phyloP scores from a whole-genome alignment of 1,140 invertebrate genomes.

The Drosophila busckii region DNA sequence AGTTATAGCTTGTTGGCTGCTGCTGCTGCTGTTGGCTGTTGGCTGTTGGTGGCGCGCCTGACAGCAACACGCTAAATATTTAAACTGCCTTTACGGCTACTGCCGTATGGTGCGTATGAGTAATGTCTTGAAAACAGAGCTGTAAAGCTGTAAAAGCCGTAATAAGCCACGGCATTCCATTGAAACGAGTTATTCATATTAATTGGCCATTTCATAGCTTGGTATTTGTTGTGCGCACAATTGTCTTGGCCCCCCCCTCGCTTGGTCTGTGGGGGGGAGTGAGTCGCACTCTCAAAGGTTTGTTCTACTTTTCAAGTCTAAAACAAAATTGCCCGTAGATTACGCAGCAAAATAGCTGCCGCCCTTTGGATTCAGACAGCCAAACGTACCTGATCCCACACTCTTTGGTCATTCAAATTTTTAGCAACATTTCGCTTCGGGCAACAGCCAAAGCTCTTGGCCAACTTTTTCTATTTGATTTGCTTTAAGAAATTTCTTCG shows the following conservation, averaged over 20 bases:
- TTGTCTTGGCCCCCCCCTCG: too few species aligned
- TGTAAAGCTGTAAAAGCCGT: constrained; percentile 50
- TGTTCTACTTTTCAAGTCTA: constrained; percentile 33
- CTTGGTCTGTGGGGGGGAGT: constrained; percentile 48
- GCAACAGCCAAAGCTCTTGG: constrained; percentile 30
- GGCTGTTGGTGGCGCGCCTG: constrained; percentile 24
- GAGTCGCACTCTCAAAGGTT: constrained; percentile 44
- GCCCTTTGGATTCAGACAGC: too few species aligned
- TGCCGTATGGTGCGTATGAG: constrained; percentile 63
- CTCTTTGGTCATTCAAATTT: constrained; percentile 54
- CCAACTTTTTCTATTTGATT: constrained; percentile 67
- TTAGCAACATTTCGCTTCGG: constrained; percentile 28
- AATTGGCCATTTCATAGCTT: constrained; percentile 74
- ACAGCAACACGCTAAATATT: constrained; percentile 45
- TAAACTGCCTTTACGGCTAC: too few species aligned
- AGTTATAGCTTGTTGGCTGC: not conserved
- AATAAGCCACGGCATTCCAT: constrained; percentile 69
- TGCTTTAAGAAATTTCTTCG: constrained; percentile 67
- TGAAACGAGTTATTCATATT: constrained; percentile 73
- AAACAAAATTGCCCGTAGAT: constrained; percentile 35
- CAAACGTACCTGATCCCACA: not conserved
- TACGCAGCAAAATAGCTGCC: constrained; percentile 46
- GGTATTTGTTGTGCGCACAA: constrained; percentile 54
- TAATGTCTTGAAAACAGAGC: constrained; percentile 44
- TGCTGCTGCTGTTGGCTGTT: not conserved